phyloP scores from a whole-genome alignment of 2,888 invertebrate species.

The Caenorhabditis doughertyi region DNA sequence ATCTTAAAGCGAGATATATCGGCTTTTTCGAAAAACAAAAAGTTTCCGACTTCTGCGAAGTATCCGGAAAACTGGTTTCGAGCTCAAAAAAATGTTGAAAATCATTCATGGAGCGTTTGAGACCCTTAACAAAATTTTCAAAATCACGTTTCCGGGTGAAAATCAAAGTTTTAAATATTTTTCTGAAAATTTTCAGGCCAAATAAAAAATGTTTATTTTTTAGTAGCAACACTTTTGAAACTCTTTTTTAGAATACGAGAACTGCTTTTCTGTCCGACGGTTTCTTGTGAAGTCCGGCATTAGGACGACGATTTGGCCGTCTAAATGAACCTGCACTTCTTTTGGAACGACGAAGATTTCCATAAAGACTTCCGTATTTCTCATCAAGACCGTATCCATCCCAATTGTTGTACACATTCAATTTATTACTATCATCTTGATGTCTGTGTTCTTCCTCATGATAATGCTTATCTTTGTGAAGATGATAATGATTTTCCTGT shows the following conservation, averaged over 20 bases:
- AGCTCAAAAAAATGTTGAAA: too few species aligned
- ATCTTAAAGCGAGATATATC: too few species aligned
- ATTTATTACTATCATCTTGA: constrained; percentile 3
- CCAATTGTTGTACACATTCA: constrained; percentile 22
- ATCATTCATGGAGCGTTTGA: too few species aligned
- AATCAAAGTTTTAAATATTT: too few species aligned
- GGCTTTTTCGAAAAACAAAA: too few species aligned
- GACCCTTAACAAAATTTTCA: too few species aligned
- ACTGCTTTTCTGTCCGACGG: not conserved
- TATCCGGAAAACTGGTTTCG: too few species aligned
- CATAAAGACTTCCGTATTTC: constrained; percentile 6
- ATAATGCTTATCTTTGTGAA: constrained; percentile 37
- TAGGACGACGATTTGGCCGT: not conserved
- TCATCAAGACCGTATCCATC: not conserved
- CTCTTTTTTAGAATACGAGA: constrained; percentile 10
- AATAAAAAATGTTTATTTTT: too few species aligned
- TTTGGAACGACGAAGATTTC: constrained; percentile 18
- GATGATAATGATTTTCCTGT: constrained; percentile 46
- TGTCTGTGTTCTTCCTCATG: constrained; percentile 31
- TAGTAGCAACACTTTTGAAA: too few species aligned
- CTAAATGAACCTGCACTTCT: constrained; percentile 5
- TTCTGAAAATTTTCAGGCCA: too few species aligned
- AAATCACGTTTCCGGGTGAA: too few species aligned
- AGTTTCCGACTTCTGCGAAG: too few species aligned
- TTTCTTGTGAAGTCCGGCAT: constrained; percentile 20